Conservation (phyloP, 2,888 invertebrate genomes). For the Spisula solida region DNA sequence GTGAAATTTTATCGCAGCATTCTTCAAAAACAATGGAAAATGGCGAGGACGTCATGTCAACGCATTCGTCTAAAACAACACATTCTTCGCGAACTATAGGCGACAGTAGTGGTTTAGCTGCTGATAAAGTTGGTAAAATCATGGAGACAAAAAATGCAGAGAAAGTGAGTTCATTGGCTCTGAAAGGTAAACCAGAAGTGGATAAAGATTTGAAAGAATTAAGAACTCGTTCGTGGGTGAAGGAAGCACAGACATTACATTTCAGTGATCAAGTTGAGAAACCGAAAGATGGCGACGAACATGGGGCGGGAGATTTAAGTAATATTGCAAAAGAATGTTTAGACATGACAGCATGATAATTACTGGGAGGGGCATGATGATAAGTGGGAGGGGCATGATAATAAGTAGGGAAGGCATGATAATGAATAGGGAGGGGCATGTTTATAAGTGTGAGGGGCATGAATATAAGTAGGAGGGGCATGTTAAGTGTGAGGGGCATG, state of each 20-base stretch:
- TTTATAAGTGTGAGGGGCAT: no score
- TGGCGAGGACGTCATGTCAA: slow-evolving; percentile 81
- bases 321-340: slow-evolving; percentile 50
- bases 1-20: slow-evolving; percentile 84
- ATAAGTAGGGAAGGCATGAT: no score
- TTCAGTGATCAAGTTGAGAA: slow-evolving; percentile 56
- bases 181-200: slow-evolving; percentile 73
- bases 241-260: slow-evolving; percentile 79
- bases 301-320: slow-evolving; percentile 22
- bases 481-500: no score
- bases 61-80: slow-evolving; percentile 80
- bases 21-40: slow-evolving; percentile 83
- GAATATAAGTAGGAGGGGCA: no score
- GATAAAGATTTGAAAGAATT: slow-evolving; percentile 78
- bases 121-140: slow-evolving; percentile 60
- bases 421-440: no score
- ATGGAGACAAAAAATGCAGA: slow-evolving; percentile 55
- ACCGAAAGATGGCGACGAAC: slow-evolving; percentile 44
- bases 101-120: slow-evolving; percentile 74
- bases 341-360: slow-evolving; percentile 51
- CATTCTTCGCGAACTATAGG: slow-evolving; percentile 83
- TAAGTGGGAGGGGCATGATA: neutral
- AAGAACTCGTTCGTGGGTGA: slow-evolving; percentile 86
- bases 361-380: neutral
- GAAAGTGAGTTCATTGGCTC: slow-evolving; percentile 14